Conservation (phyloP, 2,797 vertebrate species). For the Furcifer pardalis region DNA sequence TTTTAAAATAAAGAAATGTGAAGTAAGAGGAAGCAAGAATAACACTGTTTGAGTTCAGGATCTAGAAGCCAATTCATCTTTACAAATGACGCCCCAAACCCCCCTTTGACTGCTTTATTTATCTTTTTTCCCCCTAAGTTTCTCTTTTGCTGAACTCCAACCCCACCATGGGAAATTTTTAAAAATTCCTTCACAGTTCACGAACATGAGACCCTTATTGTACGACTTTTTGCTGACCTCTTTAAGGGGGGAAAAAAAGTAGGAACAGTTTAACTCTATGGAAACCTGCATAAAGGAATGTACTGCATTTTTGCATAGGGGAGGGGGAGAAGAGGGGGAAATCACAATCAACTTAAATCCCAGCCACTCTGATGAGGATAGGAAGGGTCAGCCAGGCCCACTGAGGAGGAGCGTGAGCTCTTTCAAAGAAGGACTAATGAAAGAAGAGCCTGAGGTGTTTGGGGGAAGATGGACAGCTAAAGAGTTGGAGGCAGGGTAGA, state of each 20-base stretch:
- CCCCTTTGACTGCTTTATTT: conserved; percentile 48
- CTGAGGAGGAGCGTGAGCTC: background rate
- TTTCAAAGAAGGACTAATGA: conserved; percentile 36
- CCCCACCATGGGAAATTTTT: conserved; percentile 62
- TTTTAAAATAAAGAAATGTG: conserved; percentile 9
- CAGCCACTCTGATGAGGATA: conserved; percentile 49
- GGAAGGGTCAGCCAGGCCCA: conserved; percentile 37
- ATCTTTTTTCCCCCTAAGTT: conserved; percentile 39
- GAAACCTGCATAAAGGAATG: conserved; percentile 75
- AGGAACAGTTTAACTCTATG: conserved; percentile 73
- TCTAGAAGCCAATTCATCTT: conserved; percentile 47
- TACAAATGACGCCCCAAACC: background rate
- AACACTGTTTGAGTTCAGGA: conserved; percentile 50
- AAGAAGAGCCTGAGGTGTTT: conserved; percentile 17
- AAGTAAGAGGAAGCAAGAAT: conserved; percentile 31
- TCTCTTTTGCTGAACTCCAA: conserved; percentile 46
- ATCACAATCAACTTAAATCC: conserved; percentile 55
- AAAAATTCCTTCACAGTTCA: conserved; percentile 67
- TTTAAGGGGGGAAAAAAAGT: conserved; percentile 65
- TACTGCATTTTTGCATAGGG: conserved; percentile 69
- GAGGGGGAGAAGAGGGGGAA: conserved; percentile 26
- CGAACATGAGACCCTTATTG: conserved; percentile 59
- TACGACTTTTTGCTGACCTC: conserved; percentile 71
- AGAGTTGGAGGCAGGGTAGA: background rate
- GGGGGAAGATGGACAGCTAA: background rate